Percentiles rank a stretch among this genome's conserved stretches.
phyloP scores from a whole-genome alignment of 2,888 invertebrate species.

The Tholera decimalis region DNA sequence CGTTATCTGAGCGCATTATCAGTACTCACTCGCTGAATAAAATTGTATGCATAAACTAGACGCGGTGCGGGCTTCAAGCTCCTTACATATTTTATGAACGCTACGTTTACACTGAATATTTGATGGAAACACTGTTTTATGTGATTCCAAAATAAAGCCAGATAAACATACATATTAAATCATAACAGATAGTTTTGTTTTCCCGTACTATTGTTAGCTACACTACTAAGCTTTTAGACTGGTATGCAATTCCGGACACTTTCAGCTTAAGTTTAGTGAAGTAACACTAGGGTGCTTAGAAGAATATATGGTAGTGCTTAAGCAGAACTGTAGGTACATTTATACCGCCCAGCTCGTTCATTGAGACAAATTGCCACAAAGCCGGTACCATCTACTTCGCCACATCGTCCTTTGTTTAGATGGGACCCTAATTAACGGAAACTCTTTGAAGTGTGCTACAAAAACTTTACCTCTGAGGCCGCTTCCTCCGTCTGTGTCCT shows the following conservation, averaged over 20 bases:
- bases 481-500: conserved; percentile 59
- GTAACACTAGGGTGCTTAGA: conserved; percentile 52
- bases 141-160: conserved; percentile 63
- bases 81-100: conserved; percentile 82
- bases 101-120: conserved; percentile 83
- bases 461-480: conserved; percentile 65
- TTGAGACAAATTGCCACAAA: conserved; percentile 66
- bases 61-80: conserved; percentile 56
- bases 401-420: conserved; percentile 72
- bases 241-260: conserved; percentile 39
- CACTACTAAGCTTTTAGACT: conserved; percentile 27
- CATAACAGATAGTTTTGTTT: conserved; percentile 28
- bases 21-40: conserved; percentile 62
- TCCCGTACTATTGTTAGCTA: conserved; percentile 10
- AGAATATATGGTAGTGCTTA: conserved; percentile 63
- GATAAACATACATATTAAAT: conserved; percentile 58
- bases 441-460: conserved; percentile 75
- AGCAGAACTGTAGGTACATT: conserved; percentile 52
- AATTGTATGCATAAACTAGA: conserved; percentile 70
- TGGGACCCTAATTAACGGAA: conserved; percentile 76
- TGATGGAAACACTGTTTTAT: conserved; percentile 74
- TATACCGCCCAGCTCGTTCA: conserved; percentile 64
- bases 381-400: conserved; percentile 53
- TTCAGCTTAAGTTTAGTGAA: conserved; percentile 47
- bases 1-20: conserved; percentile 61